These are phyloP conservation scores for Lasioglossum pauxillum DNA, from an alignment of 2,888 invertebrate species.

Conservation along the genomic window DNA sequence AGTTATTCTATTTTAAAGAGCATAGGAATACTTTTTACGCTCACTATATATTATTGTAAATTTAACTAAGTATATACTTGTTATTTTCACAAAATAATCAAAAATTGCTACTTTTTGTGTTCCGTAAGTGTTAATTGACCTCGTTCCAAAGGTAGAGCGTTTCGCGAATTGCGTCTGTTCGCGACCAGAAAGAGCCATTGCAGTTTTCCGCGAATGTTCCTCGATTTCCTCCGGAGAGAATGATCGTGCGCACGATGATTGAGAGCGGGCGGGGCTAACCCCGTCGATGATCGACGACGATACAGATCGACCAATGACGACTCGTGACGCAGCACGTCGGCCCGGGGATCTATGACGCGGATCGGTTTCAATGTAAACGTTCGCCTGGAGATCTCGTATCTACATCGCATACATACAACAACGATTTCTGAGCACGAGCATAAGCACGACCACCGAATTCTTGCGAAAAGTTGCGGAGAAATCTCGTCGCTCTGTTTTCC, in stretches of 20 bases:
- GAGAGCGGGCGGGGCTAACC: not conserved
- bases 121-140: no score
- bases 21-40: no score
- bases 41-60: no score
- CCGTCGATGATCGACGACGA: not conserved
- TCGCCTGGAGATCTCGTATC: not conserved
- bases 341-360: not conserved
- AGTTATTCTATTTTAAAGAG: no score
- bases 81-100: no score
- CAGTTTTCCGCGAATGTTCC: not conserved
- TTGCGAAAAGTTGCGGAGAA: not conserved
- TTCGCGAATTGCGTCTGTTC: not conserved
- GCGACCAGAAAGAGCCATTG: not conserved
- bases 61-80: no score
- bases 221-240: not conserved
- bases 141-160: not conserved
- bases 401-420: not conserved
- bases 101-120: no score
- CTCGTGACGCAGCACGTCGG: slow-evolving; percentile 5
- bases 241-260: not conserved
- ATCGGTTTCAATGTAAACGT: not conserved
- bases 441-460: not conserved
- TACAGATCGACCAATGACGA: not conserved
- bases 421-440: not conserved
- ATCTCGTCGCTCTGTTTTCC: not conserved